These are phyloP conservation scores for Hymenopus coronatus DNA, from an alignment of 2,888 invertebrate genomes.

Conservation along the genomic window DNA sequence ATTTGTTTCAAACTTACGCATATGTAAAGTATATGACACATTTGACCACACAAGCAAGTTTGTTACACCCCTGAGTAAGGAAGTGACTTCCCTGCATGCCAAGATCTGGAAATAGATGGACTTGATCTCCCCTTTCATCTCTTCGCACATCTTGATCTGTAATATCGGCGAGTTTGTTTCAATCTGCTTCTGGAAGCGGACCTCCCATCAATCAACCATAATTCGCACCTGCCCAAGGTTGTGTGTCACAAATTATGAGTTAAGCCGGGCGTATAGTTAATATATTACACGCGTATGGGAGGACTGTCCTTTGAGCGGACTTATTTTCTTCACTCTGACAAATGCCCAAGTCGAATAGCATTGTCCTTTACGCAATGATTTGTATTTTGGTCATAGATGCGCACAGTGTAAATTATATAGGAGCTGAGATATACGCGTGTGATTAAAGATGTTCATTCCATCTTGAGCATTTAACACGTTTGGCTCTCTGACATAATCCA, in stretches of 20 bases:
- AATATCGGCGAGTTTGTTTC: neutral
- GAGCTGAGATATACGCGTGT: too few relatives aligned
- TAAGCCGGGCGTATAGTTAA: neutral
- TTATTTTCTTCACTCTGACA: neutral
- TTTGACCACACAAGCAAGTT: neutral
- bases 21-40: neutral
- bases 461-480: too few relatives aligned
- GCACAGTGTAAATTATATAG: too few relatives aligned
- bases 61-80: neutral
- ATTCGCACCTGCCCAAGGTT: constrained; percentile 5
- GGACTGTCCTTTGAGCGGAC: neutral
- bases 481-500: too few relatives aligned
- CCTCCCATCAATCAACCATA: neutral
- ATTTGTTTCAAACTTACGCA: neutral
- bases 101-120: constrained; percentile 19
- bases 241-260: constrained; percentile 6
- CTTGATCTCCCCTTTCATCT: neutral
- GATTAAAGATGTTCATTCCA: too few relatives aligned
- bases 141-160: constrained; percentile 7
- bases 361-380: neutral
- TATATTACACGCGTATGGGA: neutral
- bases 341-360: neutral
- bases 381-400: too few relatives aligned
- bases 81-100: neutral
- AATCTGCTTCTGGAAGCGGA: neutral